Evolutionary conservation across 2,113 vertebrate species (phyloP).

Genomic region (Pedetes capensis): DNA sequence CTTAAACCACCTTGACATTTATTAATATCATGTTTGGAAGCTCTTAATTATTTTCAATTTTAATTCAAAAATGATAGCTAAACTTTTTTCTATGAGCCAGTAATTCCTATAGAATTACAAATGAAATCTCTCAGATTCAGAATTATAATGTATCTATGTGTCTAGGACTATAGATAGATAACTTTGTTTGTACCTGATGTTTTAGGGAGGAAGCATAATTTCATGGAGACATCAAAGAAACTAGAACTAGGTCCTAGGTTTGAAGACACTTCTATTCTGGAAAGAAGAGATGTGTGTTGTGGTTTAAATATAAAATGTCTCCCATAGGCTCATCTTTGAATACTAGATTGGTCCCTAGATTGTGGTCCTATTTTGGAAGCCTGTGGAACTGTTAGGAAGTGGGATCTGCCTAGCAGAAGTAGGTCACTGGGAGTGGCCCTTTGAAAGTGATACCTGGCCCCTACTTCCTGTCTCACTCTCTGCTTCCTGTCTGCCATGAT

Average conservation of each 20-base stretch:
- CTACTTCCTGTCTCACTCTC: too few species aligned
- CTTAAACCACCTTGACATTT: neutral
- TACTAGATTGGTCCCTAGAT: too few species aligned
- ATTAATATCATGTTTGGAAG: neutral
- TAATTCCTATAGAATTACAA: conserved; percentile 26
- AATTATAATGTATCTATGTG: neutral
- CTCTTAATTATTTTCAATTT: conserved; percentile 27
- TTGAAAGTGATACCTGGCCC: too few species aligned
- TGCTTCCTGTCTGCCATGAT: too few species aligned
- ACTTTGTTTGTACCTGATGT: neutral
- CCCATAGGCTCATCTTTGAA: too few species aligned
- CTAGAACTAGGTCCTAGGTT: neutral
- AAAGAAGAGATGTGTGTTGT: neutral
- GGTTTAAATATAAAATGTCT: too few species aligned
- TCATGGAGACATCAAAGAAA: neutral
- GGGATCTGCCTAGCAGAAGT: too few species aligned
- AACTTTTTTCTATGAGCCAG: neutral
- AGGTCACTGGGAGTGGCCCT: too few species aligned
- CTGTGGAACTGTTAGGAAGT: too few species aligned
- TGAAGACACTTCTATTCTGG: neutral
- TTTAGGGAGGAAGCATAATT: neutral
- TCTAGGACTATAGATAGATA: neutral
- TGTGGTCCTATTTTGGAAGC: too few species aligned
- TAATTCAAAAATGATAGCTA: neutral
- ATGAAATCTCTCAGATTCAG: neutral